Base-by-base conservation (phyloP, 2,113 vertebrate species). In the Entomyzon cyanotis region DNA sequence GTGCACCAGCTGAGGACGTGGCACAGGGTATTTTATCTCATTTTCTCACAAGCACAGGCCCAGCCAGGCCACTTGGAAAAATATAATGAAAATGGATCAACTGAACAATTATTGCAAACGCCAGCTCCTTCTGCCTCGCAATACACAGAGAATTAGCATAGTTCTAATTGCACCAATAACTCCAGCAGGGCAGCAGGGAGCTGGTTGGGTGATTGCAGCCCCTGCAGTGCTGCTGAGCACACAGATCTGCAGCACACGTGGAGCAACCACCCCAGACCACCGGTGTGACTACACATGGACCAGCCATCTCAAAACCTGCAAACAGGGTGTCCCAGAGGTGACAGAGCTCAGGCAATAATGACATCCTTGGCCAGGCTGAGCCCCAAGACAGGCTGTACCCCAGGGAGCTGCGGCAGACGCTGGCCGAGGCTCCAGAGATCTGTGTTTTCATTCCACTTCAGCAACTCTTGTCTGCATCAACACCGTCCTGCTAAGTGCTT, bases 241-340 rank as follows among this genome's bases (percentile, higher is more conserved):
- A 7, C 1, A 11, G 65, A 39, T 20, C 58, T 27, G 53, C 3
- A 5, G 27, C 21, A 75, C 46, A 23, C 0, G 0, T 8, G 27
- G 15, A 28, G 71, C 56, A 35, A 25, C 49, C 11, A 11, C 44
- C 64, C 7, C 33, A 39, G 27, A 39, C 39, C 42, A 15, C 62
- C 3, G 35, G 5, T 5, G 24, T 21, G 39, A 39, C 60, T 42
- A 8, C 2, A 1, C 15, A 1, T 0, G 7, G 37, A 13, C 28
- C 22, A 49, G 5, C 3, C 35, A 21, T 3, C 60, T 30, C 74
- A 21, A 69, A 64, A 44, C 7, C 70, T 47, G 53, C 71, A 33
- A 5, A 9, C 1, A 25, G 58, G 17, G 16, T 2, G 1, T 55
- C 33, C 25, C 84, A 70, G 65, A n/a, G 60, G 56, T 0, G 3